Evolutionary conservation across 2,888 invertebrate genomes (phyloP).

Genomic region (Oligia fasciuncula): DNA sequence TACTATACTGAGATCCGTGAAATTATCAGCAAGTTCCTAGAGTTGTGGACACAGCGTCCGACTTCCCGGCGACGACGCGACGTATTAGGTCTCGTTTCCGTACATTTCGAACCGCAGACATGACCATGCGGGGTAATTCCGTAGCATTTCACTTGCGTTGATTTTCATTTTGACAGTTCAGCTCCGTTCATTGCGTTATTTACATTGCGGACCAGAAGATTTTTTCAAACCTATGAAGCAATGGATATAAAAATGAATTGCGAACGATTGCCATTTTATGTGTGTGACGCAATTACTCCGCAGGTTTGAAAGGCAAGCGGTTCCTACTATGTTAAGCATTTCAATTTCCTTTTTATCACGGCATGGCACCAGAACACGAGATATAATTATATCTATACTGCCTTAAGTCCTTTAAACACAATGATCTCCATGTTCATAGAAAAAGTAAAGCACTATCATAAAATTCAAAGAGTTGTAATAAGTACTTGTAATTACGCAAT

Average conservation of each 20-base stretch:
- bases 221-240: neutral
- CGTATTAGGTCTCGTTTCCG: too few relatives aligned
- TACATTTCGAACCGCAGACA: neutral
- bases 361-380: neutral
- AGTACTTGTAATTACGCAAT: conserved; percentile 32
- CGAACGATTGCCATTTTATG: neutral
- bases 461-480: conserved; percentile 27
- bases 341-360: neutral
- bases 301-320: neutral
- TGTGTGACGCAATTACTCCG: neutral
- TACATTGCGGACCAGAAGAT: neutral
- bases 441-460: conserved; percentile 29
- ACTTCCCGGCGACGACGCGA: too few relatives aligned
- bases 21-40: too few relatives aligned
- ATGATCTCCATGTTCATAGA: conserved; percentile 12
- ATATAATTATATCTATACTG: too few relatives aligned
- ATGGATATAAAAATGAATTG: neutral
- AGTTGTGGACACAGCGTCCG: too few relatives aligned
- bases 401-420: neutral
- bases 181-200: neutral
- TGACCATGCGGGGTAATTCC: neutral
- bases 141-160: neutral
- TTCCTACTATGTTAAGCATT: neutral
- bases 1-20: neutral
- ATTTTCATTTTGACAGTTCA: neutral